Base-by-base conservation (phyloP, 2,888 invertebrate species). In the Oscheius sp. region DNA sequence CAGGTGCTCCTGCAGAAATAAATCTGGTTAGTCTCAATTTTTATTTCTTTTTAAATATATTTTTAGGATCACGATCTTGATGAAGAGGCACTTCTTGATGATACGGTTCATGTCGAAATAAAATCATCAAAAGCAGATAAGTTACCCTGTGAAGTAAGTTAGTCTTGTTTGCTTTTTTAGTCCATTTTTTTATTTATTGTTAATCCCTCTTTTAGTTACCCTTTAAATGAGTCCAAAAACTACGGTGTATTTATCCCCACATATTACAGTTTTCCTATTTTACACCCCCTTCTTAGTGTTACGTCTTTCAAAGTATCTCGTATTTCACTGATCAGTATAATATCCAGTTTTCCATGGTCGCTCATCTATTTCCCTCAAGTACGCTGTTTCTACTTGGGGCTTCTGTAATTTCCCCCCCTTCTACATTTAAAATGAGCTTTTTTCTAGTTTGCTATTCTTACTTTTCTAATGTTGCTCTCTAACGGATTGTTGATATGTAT, bases 11-110 rank as follows among this genome's bases (percentile, higher is more conserved):
- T 17, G 17, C 14, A 14, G 54, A 54, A n/a, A 54, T 54, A 17
- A n/a, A 33, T 33, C 33, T 54, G 54, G 54, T 54, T 17, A 32
- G 32, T 51, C 32, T 8, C 32, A 30, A 47, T 22, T 47, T 47
- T 47, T 47, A 20, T 8, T n/a, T 3, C 47, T 2, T 47, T 47
- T 17, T 47, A 6, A 47, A 6, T 4, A 24, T 24, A n/a, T 9
- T 59, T 57, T 26, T 28, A 59, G 59, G 59, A 59, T 28, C 56
- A 56, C 33, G 59, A 41, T 28, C 4, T 59, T 12, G 59, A 59
- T 28, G 59, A 54, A 24, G 33, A 59, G 5, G 59, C 59, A 2
- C 24, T 59, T 26, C 30, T 59, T n/a, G 59, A n/a, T 14, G 59
- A 44, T 30, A 41, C 38, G 6, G 28, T 44, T 20, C 33, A 28